phyloP scores from a whole-genome alignment of 1,140 invertebrate genomes.

The Drosophila nebulosa region DNA sequence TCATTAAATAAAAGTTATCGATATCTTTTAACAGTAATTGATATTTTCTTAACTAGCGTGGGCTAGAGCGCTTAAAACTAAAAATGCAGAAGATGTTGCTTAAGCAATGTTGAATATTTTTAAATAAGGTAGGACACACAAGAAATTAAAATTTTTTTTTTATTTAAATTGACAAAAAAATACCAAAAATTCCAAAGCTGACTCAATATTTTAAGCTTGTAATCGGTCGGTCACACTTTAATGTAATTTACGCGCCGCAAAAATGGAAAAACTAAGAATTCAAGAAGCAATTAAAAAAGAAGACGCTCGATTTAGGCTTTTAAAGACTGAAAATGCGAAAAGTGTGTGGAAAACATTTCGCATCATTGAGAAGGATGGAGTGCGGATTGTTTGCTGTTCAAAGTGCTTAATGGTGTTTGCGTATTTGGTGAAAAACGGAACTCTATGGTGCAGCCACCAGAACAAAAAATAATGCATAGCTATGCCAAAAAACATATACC shows the following conservation, averaged over 20 bases:
- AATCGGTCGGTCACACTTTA: neutral
- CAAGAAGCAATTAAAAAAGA: neutral
- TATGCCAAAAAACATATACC: too few relatives aligned
- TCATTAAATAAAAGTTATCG: too few relatives aligned
- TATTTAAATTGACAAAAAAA: neutral
- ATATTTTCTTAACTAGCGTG: too few relatives aligned
- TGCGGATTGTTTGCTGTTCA: too few relatives aligned
- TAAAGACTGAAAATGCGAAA: neutral
- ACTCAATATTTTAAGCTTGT: neutral
- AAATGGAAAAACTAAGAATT: neutral
- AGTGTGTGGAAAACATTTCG: neutral
- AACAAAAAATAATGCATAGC: too few relatives aligned
- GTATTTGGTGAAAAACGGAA: too few relatives aligned
- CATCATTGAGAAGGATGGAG: too few relatives aligned
- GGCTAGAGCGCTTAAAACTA: too few relatives aligned
- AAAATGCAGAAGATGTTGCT: too few relatives aligned
- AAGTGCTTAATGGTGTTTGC: too few relatives aligned
- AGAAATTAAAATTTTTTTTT: neutral
- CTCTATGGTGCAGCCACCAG: too few relatives aligned
- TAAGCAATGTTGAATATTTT: constrained; percentile 8
- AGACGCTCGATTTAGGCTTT: neutral
- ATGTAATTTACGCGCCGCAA: neutral
- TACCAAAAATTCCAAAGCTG: neutral
- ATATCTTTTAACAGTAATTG: too few relatives aligned
- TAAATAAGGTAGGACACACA: neutral